phyloP scores from a whole-genome alignment of 2,888 invertebrate species.

The Aelia acuminata region DNA sequence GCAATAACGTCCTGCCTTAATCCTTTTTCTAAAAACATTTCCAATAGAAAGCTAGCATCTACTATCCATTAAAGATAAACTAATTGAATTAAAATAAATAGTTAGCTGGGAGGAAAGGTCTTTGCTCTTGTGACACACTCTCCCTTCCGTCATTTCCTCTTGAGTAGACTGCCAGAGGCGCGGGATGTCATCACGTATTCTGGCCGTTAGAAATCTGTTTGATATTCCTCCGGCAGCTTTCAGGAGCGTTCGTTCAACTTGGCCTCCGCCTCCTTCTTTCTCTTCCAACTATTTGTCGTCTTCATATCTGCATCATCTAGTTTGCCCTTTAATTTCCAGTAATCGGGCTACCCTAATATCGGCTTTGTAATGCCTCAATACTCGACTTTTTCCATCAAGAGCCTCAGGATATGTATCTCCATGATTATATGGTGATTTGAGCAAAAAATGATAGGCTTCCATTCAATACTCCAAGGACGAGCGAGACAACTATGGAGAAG shows the following conservation, averaged over 20 bases:
- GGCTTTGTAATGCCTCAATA: too few relatives aligned
- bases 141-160: conserved; percentile 37
- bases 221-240: conserved; percentile 23
- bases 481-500: too few relatives aligned
- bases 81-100: background rate
- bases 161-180: conserved; percentile 9
- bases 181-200: conserved; percentile 42
- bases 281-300: conserved; percentile 46
- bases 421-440: background rate
- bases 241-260: conserved; percentile 51
- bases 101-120: conserved; percentile 41
- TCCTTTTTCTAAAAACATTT: background rate
- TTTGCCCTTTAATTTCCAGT: background rate
- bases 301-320: background rate
- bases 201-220: conserved; percentile 42
- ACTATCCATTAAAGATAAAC: background rate
- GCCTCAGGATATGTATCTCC: background rate
- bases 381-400: background rate
- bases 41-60: too few relatives aligned
- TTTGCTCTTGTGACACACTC: conserved; percentile 51
- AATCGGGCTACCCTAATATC: background rate
- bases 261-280: conserved; percentile 45
- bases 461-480: too few relatives aligned
- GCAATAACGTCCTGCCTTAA: background rate
- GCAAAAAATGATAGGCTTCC: too few relatives aligned